Evolutionary conservation across 2,888 invertebrate species (phyloP).

Genomic region (Tachystola acroxantha): DNA sequence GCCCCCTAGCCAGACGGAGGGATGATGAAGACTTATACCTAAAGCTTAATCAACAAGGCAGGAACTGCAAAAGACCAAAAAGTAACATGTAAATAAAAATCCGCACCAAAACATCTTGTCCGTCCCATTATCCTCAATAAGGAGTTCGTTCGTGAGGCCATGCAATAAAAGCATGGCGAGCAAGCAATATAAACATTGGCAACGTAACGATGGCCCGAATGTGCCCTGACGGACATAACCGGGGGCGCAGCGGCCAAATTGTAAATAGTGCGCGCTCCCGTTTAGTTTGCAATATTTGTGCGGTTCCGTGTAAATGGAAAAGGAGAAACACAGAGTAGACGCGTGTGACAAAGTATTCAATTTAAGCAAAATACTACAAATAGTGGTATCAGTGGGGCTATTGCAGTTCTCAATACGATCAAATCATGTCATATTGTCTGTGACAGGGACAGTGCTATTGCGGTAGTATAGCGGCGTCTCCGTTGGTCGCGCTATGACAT

Average conservation of each 20-base stretch:
- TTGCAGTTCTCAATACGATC: no score
- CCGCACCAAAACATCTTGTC: no score
- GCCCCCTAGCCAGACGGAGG: no score
- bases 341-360: slow-evolving; percentile 15
- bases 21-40: no score
- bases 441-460: no score
- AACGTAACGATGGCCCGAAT: slow-evolving; percentile 57
- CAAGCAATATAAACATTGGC: slow-evolving; percentile 62
- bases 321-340: slow-evolving; percentile 38
- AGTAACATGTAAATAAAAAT: no score
- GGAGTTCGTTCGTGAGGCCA: slow-evolving; percentile 10
- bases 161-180: slow-evolving; percentile 25
- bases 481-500: no score
- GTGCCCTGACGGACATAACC: slow-evolving; percentile 60
- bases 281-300: slow-evolving; percentile 77
- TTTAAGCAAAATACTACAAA: background rate
- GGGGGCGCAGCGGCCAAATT: slow-evolving; percentile 50
- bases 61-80: no score
- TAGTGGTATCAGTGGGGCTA: no score
- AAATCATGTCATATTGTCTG: no score
- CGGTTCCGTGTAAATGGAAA: slow-evolving; percentile 73
- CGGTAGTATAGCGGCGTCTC: no score
- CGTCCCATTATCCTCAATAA: slow-evolving; percentile 14
- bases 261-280: slow-evolving; percentile 69
- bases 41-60: no score